These are phyloP conservation scores for Enteromius argenteus DNA, from an alignment of 2,797 vertebrate species.

Conservation along the genomic window DNA sequence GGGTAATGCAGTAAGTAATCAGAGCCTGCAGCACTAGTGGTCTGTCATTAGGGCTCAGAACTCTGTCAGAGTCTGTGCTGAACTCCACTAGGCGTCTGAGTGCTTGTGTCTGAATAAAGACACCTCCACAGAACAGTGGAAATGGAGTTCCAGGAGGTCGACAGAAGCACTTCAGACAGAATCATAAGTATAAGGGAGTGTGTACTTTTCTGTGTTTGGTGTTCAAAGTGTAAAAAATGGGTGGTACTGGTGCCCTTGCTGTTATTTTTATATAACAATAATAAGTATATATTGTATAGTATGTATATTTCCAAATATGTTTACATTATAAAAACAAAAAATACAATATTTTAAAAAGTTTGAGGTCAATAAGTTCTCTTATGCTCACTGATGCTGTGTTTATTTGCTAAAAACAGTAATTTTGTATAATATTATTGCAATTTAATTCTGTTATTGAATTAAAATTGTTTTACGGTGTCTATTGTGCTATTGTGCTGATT, in stretches of 20 bases:
- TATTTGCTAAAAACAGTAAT: not conserved
- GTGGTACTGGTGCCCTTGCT: not conserved
- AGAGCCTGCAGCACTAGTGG: slow-evolving; percentile 32
- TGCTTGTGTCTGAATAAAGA: slow-evolving; percentile 23
- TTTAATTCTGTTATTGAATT: not conserved
- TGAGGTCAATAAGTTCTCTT: not conserved
- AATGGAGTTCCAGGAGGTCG: slow-evolving; percentile 7
- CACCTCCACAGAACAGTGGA: slow-evolving; percentile 13
- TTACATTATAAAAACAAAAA: not conserved
- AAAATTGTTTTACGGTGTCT: not conserved
- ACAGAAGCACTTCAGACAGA: slow-evolving; percentile 23
- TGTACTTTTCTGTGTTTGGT: not conserved
- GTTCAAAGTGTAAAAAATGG: not conserved
- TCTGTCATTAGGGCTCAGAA: slow-evolving; percentile 36
- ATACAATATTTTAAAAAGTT: not conserved
- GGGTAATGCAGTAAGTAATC: slow-evolving; percentile 47
- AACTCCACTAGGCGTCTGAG: slow-evolving; percentile 18
- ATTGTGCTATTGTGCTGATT: not conserved
- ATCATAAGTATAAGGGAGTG: not conserved
- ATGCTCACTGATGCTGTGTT: not conserved
- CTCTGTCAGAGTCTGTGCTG: slow-evolving; percentile 25
- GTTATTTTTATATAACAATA: not conserved
- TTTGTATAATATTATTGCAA: not conserved
- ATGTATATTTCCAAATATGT: not conserved
- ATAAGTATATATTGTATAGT: not conserved